Evolutionary conservation across 2,888 invertebrate genomes (phyloP).

Genomic region (Erynnis tages): DNA sequence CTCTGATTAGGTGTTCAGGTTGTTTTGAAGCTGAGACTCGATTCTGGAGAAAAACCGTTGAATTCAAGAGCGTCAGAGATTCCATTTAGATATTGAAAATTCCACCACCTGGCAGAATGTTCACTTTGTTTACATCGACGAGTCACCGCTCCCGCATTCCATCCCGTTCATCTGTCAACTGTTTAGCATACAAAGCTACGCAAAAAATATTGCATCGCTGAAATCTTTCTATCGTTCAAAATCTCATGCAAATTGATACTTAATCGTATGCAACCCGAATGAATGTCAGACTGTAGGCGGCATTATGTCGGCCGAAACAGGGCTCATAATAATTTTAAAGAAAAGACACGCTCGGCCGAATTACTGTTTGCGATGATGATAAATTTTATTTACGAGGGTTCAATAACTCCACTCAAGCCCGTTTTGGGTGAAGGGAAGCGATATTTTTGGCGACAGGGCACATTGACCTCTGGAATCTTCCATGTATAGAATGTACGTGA

Average conservation of each 20-base stretch:
- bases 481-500: background rate
- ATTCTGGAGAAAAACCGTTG: too few relatives aligned
- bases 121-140: slow-evolving; percentile 7
- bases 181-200: slow-evolving; percentile 18
- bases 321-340: background rate
- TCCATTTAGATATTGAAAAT: too few relatives aligned
- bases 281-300: slow-evolving; percentile 15
- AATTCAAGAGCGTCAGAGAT: too few relatives aligned
- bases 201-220: slow-evolving; percentile 11
- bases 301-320: too few relatives aligned
- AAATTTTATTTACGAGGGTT: slow-evolving; percentile 6
- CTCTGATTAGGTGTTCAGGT: too few relatives aligned
- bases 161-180: slow-evolving; percentile 4
- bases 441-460: slow-evolving; percentile 4
- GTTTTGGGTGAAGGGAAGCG: slow-evolving; percentile 7
- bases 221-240: slow-evolving; percentile 15
- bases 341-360: background rate
- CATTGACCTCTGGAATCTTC: slow-evolving; percentile 11
- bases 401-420: slow-evolving; percentile 8
- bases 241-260: slow-evolving; percentile 15
- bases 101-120: too few relatives aligned
- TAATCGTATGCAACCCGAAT: slow-evolving; percentile 16
- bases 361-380: slow-evolving; percentile 5
- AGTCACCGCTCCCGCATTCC: slow-evolving; percentile 14
- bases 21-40: too few relatives aligned